Evolutionary conservation across 2,113 vertebrate species (phyloP).

Genomic region (Dryoscopus gambensis): DNA sequence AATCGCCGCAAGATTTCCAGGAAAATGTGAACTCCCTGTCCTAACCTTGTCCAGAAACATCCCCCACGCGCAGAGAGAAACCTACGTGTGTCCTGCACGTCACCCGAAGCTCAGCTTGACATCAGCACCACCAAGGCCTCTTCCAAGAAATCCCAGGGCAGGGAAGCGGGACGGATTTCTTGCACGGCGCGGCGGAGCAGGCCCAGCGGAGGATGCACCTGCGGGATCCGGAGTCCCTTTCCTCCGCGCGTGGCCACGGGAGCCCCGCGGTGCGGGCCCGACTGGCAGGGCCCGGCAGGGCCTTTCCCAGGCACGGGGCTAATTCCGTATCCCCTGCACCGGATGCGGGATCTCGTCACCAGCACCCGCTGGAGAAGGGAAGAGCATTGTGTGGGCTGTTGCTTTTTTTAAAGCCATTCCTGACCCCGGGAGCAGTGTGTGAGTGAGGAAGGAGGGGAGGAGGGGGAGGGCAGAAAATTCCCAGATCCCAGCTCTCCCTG

Average conservation of each 20-base stretch:
- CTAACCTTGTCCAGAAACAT: background rate
- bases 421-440: background rate
- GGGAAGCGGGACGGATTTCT: background rate
- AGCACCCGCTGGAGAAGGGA: background rate
- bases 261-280: background rate
- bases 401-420: background rate
- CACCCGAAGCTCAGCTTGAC: background rate
- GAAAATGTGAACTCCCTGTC: background rate
- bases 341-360: background rate
- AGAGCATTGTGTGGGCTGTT: conserved; percentile 24
- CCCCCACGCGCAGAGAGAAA: background rate
- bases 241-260: rapidly evolving
- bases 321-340: background rate
- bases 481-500: background rate
- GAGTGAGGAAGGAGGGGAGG: background rate
- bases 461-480: background rate
- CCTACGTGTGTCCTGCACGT: rapidly evolving
- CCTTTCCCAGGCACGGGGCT: conserved; percentile 19
- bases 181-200: rapidly evolving
- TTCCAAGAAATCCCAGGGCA: rapidly evolving
- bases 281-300: background rate
- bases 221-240: background rate
- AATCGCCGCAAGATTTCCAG: background rate
- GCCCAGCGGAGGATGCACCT: background rate
- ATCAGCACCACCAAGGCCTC: background rate